Evolutionary conservation across 2,113 vertebrate genomes (phyloP), one percentile per base, ranked within the genome.

Genomic region (Chaetorhynchus papuensis): DNA sequence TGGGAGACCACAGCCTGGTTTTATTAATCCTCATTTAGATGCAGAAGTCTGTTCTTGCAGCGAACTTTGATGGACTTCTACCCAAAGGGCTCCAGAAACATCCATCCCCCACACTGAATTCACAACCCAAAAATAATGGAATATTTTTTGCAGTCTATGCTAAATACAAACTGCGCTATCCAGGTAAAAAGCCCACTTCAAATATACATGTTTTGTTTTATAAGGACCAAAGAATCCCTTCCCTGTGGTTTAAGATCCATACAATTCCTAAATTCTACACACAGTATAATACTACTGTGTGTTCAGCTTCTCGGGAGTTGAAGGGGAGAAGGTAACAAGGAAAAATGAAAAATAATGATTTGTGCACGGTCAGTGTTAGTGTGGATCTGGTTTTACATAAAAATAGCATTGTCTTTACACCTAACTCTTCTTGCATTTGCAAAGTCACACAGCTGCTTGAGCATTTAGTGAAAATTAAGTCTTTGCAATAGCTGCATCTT

Each of bases 401-500:
- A 71, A 75, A 52, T 19, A 86, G 61, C 61, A 61, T 33, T 24
- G 15, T 24, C 78, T 31, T 76, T 27, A 28, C 2, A 65, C 15
- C 52, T 45, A n/a, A 42, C 18, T 75, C 61, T 30, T 39, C 47
- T 17, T 19, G 31, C 37, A 12, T n/a, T 74, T 15, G 31, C 23
- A 18, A 53, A 69, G 52, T 79, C 75, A 60, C 66, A 61, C 42
- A 80, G 49, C 87, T 85, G 83, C 54, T 65, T 6, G 30, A 65
- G 90, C 75, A 78, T 82, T 81, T 96, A 82, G 80, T 61, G 83
- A 64, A 78, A 90, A 90, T 85, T 28, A 88, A 93, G 90, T 54
- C 83, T 60, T 74, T 44, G 23, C 10, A 85, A 56, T 15, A 56
- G 59, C 39, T 82, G 6, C 35, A 56, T 50, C 70, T 65, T 37